These are phyloP conservation scores for Acanthisitta chloris DNA, from an alignment of 2,113 vertebrate genomes.

Conservation along the genomic window DNA sequence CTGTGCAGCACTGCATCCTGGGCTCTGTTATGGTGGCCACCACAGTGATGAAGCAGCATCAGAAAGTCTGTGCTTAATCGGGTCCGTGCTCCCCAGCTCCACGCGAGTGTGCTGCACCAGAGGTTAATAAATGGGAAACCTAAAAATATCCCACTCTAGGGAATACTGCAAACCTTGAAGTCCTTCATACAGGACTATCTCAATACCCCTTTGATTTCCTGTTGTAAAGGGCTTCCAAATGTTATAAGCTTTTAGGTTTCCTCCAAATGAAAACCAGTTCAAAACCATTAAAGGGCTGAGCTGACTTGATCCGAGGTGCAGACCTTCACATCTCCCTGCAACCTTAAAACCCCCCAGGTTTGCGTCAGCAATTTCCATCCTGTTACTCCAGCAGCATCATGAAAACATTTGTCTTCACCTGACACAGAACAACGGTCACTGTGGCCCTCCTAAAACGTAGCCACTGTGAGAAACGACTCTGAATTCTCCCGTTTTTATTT, in stretches of 20 bases:
- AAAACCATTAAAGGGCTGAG: constrained; percentile 13
- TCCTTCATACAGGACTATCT: constrained; percentile 8
- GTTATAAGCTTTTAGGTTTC: constrained; percentile 18
- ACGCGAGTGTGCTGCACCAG: background rate
- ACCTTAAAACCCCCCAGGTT: background rate
- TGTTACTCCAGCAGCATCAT: background rate
- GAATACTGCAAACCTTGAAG: constrained; percentile 29
- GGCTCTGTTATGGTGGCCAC: background rate
- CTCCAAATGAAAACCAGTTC: constrained; percentile 44
- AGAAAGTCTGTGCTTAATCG: background rate
- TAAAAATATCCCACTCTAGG: constrained; percentile 22
- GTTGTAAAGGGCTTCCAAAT: constrained; percentile 57
- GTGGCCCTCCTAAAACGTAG: background rate
- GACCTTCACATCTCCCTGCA: background rate
- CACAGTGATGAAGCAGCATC: background rate
- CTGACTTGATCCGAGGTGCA: background rate
- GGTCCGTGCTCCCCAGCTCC: background rate
- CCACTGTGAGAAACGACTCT: background rate
- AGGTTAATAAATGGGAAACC: background rate
- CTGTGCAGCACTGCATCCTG: background rate
- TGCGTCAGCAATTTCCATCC: rapidly evolving
- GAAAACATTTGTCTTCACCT: background rate
- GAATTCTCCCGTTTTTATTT: background rate
- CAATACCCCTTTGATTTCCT: constrained; percentile 47
- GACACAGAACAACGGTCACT: background rate